A percentile compares a stretch with the other conserved stretches of the same genome.
Conservation (phyloP, 2,888 invertebrate genomes). For the Formica aserva region DNA sequence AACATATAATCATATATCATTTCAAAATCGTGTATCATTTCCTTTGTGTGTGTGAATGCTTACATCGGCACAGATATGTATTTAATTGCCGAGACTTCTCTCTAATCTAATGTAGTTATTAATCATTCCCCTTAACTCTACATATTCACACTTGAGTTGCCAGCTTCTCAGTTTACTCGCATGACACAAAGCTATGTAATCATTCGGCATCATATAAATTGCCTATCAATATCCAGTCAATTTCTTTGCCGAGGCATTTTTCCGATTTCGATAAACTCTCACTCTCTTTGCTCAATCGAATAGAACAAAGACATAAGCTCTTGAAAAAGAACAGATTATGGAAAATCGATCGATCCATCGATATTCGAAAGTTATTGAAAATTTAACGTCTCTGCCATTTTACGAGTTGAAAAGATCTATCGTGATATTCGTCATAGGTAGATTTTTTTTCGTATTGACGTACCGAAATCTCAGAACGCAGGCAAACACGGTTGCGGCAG, state of each 20-base stretch:
- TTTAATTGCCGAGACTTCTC: neutral
- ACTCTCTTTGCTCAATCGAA: neutral
- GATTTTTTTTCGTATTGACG: neutral
- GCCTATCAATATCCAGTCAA: neutral
- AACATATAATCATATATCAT: too few species aligned
- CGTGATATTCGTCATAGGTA: neutral
- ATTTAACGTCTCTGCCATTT: neutral
- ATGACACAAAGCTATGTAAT: neutral
- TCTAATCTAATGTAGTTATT: conserved; percentile 7
- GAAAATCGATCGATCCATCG: neutral
- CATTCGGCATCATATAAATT: neutral
- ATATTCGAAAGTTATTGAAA: neutral
- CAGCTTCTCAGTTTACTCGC: neutral
- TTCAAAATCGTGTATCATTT: too few species aligned
- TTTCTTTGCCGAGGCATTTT: conserved; percentile 4
- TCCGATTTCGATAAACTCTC: neutral
- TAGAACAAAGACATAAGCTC: neutral
- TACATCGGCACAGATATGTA: neutral
- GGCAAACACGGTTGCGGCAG: conserved; percentile 34
- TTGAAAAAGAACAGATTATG: neutral
- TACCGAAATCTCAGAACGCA: conserved; percentile 4
- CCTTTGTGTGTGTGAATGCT: neutral
- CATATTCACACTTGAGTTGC: neutral
- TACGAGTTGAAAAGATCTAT: neutral
- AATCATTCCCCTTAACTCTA: conserved; percentile 16